Evolutionary conservation across 2,113 vertebrate genomes (phyloP).

Genomic region (Phrynosoma blainvillii): DNA sequence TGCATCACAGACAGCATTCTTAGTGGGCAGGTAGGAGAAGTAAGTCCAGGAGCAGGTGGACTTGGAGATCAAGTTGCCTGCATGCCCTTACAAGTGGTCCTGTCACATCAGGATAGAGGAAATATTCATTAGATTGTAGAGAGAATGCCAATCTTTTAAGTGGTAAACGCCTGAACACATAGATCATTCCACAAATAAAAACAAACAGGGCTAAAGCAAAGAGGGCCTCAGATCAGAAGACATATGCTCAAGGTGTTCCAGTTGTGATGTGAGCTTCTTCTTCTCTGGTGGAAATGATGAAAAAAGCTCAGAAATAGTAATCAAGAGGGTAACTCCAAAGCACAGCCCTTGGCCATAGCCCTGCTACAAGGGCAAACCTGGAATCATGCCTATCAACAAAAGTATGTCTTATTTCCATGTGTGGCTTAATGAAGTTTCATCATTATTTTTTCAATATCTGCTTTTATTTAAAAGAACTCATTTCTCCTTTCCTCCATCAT

Average conservation of each 20-base stretch:
- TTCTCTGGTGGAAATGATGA: constrained; percentile 2
- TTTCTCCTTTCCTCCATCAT: constrained; percentile 68
- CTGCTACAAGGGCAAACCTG: constrained; percentile 58
- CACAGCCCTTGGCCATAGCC: constrained; percentile 38
- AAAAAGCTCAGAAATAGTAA: constrained; percentile 46
- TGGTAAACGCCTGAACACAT: constrained; percentile 39
- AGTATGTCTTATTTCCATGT: constrained; percentile 66
- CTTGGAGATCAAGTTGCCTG: constrained; percentile 12
- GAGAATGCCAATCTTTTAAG: constrained; percentile 44
- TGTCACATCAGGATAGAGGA: not conserved
- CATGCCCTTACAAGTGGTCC: constrained; percentile 37
- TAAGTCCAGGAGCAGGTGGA: not conserved
- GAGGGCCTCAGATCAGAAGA: not conserved
- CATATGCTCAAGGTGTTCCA: constrained; percentile 38
- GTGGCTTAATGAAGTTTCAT: constrained; percentile 79
- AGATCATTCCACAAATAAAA: constrained; percentile 50
- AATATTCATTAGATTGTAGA: not conserved
- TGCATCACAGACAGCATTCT: not conserved
- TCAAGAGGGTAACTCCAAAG: constrained; percentile 43
- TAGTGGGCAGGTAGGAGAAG: constrained; percentile 29
- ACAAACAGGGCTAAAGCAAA: constrained; percentile 27
- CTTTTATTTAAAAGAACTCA: constrained; percentile 83
- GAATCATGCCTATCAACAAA: constrained; percentile 66
- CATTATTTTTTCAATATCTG: constrained; percentile 74
- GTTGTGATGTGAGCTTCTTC: constrained; percentile 48